Conservation (phyloP, 1,140 invertebrate species). For the Lucilia sericata region DNA sequence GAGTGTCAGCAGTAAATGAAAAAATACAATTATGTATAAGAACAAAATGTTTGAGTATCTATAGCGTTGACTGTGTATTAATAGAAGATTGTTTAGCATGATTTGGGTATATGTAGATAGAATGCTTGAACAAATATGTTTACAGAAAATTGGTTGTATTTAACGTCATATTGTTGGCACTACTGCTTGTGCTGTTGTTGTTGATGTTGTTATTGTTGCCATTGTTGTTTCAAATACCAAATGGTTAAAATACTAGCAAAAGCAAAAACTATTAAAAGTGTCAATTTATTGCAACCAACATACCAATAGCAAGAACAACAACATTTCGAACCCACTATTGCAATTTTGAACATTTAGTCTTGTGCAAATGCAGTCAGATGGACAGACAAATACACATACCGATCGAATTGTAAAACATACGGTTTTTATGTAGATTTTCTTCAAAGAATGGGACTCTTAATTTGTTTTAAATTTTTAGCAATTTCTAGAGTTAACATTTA, state of each 20-base stretch:
- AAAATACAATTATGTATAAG: background rate
- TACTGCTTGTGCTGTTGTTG: background rate
- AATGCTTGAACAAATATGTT: conserved; percentile 28
- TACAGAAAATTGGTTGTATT: conserved; percentile 33
- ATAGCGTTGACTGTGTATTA: no score
- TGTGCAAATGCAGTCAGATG: background rate
- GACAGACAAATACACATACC: background rate
- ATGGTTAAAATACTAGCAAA: background rate
- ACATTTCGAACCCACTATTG: background rate
- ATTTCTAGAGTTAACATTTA: no score
- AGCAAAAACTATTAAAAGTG: conserved; percentile 30
- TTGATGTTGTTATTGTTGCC: background rate
- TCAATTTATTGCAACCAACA: conserved; percentile 31
- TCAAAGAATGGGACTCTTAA: no score
- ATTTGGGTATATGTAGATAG: background rate
- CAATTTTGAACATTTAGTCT: background rate
- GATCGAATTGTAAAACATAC: background rate
- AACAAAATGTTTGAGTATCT: no score
- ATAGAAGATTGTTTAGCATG: background rate
- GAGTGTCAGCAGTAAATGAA: background rate
- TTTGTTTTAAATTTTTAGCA: no score
- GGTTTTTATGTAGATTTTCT: background rate
- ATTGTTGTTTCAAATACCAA: conserved; percentile 10
- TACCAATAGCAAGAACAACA: background rate
- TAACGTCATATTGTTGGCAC: background rate